Conservation (phyloP, 2,888 invertebrate genomes). For the Patella ulyssiponensis region DNA sequence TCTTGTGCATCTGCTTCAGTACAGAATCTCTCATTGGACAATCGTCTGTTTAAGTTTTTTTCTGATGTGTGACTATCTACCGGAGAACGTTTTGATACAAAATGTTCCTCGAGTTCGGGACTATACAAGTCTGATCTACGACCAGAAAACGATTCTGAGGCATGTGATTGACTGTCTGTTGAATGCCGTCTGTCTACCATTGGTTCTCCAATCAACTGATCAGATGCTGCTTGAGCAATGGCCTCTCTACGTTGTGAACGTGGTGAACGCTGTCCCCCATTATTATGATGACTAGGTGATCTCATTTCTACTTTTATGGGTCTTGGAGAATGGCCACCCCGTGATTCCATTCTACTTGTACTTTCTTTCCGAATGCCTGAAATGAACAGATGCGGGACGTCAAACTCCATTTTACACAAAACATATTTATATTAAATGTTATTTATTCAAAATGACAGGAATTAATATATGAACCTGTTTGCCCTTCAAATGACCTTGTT, state of each 20-base stretch:
- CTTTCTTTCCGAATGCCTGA: not conserved
- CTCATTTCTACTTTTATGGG: not conserved
- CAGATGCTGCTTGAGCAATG: not conserved
- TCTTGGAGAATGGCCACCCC: not conserved
- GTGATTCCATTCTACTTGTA: not conserved
- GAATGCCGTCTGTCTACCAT: not conserved
- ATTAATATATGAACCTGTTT: too few relatives aligned
- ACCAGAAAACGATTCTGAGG: not conserved
- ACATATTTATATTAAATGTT: too few relatives aligned
- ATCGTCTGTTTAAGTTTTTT: not conserved
- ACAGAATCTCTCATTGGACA: not conserved
- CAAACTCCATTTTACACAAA: too few relatives aligned
- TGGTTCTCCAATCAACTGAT: constrained; percentile 8
- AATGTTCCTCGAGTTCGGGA: not conserved
- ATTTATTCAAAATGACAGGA: too few relatives aligned
- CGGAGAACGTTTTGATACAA: not conserved
- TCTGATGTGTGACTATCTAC: not conserved
- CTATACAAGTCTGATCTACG: not conserved
- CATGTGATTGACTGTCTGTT: not conserved
- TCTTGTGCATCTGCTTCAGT: not conserved
- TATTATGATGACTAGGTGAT: not conserved
- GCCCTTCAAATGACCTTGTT: too few relatives aligned
- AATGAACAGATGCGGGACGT: not conserved
- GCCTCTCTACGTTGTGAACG: not conserved
- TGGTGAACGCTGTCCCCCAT: not conserved